Evolutionary conservation across 1,140 invertebrate genomes (phyloP).

Genomic region (Drosophila dunni): DNA sequence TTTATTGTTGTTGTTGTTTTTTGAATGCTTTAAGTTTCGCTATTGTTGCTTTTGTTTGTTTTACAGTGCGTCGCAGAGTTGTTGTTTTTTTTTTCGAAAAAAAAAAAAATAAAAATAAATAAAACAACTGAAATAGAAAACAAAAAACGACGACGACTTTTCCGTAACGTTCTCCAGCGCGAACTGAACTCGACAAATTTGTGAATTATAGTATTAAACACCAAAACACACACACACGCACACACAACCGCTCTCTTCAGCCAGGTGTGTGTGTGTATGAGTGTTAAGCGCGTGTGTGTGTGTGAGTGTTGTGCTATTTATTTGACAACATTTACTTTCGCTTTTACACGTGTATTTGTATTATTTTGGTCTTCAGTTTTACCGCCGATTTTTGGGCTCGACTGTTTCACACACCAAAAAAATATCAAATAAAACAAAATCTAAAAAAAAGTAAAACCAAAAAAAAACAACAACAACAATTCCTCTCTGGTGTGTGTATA

Average conservation of each 20-base stretch:
- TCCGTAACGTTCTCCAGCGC: conserved; percentile 79
- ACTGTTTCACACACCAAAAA: conserved; percentile 6
- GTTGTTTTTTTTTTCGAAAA: conserved; percentile 15
- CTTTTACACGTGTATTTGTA: conserved; percentile 24
- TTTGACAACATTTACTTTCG: conserved; percentile 41
- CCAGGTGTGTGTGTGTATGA: not conserved
- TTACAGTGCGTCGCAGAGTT: not conserved
- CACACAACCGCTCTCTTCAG: conserved; percentile 1
- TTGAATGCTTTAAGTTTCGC: not conserved
- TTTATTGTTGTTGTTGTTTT: conserved; percentile 6
- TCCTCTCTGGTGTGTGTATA: not conserved
- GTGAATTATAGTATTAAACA: conserved; percentile 78
- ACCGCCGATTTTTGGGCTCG: conserved; percentile 25
- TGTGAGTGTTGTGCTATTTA: conserved; percentile 30
- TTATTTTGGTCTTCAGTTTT: conserved; percentile 60
- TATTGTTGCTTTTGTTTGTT: conserved; percentile 7
- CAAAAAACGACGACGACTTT: conserved; percentile 59
- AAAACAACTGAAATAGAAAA: conserved; percentile 11
- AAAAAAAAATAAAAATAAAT: conserved; percentile 16
- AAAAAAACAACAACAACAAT: not conserved
- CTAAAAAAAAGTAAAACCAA: not conserved
- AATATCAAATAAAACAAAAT: not conserved
- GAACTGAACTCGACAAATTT: conserved; percentile 77
- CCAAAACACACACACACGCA: conserved; percentile 36
- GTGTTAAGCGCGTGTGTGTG: conserved; percentile 9